Evolutionary conservation across 2,113 vertebrate species (phyloP), one percentile per base, ranked within the genome.

Genomic region (Pseudopodoces humilis): DNA sequence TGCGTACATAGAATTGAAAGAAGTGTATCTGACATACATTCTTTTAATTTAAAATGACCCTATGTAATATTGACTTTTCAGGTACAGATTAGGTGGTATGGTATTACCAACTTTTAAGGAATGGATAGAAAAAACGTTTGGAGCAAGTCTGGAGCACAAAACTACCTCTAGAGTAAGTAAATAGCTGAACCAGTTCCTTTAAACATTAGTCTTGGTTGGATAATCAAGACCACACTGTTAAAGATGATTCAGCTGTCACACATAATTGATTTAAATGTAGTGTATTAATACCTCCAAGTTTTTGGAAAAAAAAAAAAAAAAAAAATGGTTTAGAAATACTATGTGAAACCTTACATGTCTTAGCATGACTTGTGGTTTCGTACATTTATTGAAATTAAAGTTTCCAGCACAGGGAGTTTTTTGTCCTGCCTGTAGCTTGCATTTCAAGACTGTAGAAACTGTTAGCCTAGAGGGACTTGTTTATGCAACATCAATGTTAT

Each of bases 61-160:
- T 94, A 16, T 95, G 88, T 94, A 93, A 97, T 95, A 94, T 95
- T 96, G 86, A 84, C 68, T 96, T 78, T 96, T 95, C 97, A 99
- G 99, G 97, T 99, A 99, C 96, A 98, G 98, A 94, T 97, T 99
- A 95, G 99, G 99, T 98, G 99, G 99, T 88, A 96, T 99, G 98
- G 88, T 98, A 93, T 98, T 99, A 83, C 99, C 99, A 65, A 96
- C 98, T 94, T 97, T 99, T 96, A 99, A 97, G 98, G 99, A 99
- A 44, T 99, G 99, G 99, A 97, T 99, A 83, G 98, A 99, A 96
- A 97, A 97, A 96, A 99, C 98, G 9, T 99, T 99, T 97, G 99
- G 98, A 97, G 98, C 98, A 97, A 99, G 16, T 97, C 27, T 99
- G 97, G 99, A 99, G 93, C 99, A 99, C 96, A 99, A 98, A 98